Evolutionary conservation across 2,113 vertebrate genomes (phyloP).

Genomic region (Thomomys bottae): DNA sequence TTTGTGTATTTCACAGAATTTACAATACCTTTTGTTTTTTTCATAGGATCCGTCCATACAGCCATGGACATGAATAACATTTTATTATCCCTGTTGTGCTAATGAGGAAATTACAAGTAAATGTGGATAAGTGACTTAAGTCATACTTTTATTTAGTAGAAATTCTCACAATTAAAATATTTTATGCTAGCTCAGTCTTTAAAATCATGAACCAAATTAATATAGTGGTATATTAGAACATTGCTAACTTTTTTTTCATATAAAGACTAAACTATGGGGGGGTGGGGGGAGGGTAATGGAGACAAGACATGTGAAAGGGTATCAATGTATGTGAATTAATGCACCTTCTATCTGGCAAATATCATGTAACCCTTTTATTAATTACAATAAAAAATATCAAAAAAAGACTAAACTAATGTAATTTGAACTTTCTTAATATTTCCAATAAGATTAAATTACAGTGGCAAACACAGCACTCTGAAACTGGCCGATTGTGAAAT

Average conservation of each 20-base stretch:
- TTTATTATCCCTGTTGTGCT: background rate
- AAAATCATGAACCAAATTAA: background rate
- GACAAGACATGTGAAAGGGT: too few relatives aligned
- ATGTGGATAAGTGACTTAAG: constrained; percentile 4
- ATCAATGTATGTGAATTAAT: too few relatives aligned
- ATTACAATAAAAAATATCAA: too few relatives aligned
- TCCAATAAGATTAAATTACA: constrained; percentile 6
- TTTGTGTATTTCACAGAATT: constrained; percentile 1
- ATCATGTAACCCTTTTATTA: too few relatives aligned
- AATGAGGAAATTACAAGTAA: constrained; percentile 11
- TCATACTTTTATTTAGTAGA: background rate
- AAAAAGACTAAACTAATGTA: background rate
- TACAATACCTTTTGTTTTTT: background rate
- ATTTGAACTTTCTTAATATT: constrained; percentile 28
- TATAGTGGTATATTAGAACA: background rate
- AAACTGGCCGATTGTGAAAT: constrained; percentile 1
- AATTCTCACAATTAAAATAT: constrained; percentile 4
- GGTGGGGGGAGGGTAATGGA: too few relatives aligned
- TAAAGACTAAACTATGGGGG: background rate
- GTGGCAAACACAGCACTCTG: background rate
- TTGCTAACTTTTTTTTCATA: constrained; percentile 16
- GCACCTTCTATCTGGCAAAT: too few relatives aligned
- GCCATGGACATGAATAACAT: background rate
- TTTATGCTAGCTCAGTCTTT: background rate
- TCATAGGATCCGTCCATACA: background rate